Percentiles rank a stretch among this genome's conserved stretches.
These are phyloP conservation scores for Monarcha castaneiventris DNA, from an alignment of 2,113 vertebrate genomes.

Conservation along the genomic window DNA sequence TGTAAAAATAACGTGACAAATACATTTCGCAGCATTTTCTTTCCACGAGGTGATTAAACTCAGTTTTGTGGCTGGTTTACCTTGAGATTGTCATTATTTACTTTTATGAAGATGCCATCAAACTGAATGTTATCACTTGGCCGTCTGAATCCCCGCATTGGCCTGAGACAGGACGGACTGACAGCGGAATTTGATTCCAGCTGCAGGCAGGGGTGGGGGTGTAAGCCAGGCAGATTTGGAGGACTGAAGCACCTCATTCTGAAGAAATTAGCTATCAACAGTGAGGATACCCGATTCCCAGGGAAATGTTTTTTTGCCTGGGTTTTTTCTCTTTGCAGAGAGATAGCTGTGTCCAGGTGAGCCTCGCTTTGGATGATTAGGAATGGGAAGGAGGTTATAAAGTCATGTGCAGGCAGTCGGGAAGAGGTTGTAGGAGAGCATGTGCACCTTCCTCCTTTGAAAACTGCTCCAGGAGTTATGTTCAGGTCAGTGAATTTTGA, in stretches of 20 bases:
- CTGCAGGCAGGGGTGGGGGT: not conserved
- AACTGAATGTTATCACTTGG: not conserved
- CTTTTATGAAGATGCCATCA: not conserved
- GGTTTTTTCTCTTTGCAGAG: not conserved
- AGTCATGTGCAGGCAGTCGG: accelerated
- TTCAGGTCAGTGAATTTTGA: not conserved
- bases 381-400: not conserved
- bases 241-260: not conserved
- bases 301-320: not conserved
- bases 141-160: not conserved
- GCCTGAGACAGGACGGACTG: not conserved
- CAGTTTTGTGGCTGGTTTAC: not conserved
- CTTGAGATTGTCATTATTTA: not conserved
- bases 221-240: accelerated
- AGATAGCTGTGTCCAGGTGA: not conserved
- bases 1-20: not conserved
- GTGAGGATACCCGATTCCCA: not conserved
- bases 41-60: not conserved
- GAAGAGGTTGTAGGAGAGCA: accelerated
- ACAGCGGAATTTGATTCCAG: not conserved
- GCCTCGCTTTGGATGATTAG: accelerated
- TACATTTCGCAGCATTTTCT: not conserved
- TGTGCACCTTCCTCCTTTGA: accelerated
- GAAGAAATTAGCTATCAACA: not conserved
- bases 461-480: accelerated